Evolutionary conservation across 2,113 vertebrate genomes (phyloP).

Genomic region (Murina feae): DNA sequence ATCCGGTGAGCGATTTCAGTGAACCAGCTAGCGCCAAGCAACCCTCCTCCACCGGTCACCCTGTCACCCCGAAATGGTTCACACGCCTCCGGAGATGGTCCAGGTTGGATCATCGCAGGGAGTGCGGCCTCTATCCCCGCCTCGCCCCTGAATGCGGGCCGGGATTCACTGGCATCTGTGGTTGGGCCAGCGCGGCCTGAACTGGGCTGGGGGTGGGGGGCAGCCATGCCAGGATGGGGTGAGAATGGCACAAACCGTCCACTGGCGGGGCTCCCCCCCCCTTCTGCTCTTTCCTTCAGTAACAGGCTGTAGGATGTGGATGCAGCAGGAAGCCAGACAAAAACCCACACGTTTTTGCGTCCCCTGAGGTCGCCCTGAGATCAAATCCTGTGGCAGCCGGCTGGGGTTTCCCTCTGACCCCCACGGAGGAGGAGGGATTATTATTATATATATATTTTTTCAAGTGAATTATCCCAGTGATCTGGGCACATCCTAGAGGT

Average conservation of each 20-base stretch:
- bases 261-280: background rate
- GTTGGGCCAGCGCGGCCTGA: constrained; percentile 52
- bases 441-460: background rate
- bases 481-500: background rate
- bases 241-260: background rate
- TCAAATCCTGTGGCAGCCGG: constrained; percentile 58
- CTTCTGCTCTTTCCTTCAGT: background rate
- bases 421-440: background rate
- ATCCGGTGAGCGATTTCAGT: constrained; percentile 76
- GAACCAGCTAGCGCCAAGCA: constrained; percentile 58
- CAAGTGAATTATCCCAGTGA: background rate
- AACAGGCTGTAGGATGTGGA: constrained; percentile 29
- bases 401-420: constrained; percentile 35
- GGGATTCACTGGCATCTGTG: constrained; percentile 51
- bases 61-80: constrained; percentile 59
- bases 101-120: background rate
- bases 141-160: constrained; percentile 5
- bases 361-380: constrained; percentile 32
- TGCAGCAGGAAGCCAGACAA: background rate
- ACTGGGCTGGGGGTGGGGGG: background rate
- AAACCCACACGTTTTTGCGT: background rate
- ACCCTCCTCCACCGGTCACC: constrained; percentile 56
- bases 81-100: background rate
- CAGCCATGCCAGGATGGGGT: background rate
- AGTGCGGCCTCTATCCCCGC: constrained; percentile 8